Conservation (phyloP, 2,797 vertebrate species). For the Craterocephalus amniculus region DNA sequence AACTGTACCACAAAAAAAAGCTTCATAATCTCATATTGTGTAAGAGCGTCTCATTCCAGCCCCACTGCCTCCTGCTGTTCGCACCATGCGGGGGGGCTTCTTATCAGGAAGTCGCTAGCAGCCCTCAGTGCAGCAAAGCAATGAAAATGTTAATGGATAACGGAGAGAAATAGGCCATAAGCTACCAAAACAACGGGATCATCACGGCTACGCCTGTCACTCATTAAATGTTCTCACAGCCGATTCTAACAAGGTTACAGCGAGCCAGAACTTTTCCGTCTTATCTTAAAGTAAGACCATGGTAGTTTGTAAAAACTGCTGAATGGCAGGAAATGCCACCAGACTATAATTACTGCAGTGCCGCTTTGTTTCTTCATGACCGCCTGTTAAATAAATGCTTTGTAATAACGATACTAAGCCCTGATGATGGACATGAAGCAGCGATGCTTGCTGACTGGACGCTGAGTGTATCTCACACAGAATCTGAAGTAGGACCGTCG, state of each 20-base stretch:
- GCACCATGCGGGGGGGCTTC: background rate
- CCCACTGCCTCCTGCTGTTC: conserved; percentile 4
- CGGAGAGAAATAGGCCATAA: background rate
- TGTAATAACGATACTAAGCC: no score
- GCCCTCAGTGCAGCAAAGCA: conserved; percentile 13
- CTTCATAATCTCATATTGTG: conserved; percentile 13
- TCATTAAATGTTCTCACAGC: conserved; percentile 12
- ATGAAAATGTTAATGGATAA: conserved; percentile 30
- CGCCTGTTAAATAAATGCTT: no score
- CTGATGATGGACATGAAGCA: no score
- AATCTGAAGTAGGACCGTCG: no score
- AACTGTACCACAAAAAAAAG: background rate
- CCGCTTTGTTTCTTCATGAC: no score
- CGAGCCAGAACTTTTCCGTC: background rate
- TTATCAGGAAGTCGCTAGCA: conserved; percentile 22
- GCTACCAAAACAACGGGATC: conserved; percentile 14
- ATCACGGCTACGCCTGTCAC: background rate
- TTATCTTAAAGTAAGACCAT: background rate
- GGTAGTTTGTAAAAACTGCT: background rate
- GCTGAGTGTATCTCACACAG: no score
- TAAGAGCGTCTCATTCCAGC: conserved; percentile 4
- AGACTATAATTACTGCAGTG: no score
- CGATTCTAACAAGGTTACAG: background rate
- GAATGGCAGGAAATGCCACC: no score
- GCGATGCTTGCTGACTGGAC: no score